Conservation (phyloP, 2,888 invertebrate species). For the Xanthia icteritia region DNA sequence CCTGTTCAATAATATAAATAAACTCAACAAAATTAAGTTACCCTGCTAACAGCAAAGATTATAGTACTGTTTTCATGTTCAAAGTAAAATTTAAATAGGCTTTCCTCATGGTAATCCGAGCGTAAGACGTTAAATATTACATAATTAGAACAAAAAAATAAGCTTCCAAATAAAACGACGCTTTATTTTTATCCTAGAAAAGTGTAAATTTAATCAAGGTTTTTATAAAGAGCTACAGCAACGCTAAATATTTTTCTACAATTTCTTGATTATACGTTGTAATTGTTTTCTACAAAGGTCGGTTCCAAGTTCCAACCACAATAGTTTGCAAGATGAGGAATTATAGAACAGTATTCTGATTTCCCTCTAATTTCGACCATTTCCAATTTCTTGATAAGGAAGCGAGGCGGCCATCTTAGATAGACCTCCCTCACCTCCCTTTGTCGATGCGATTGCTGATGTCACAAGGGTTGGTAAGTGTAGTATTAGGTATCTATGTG, state of each 20-base stretch:
- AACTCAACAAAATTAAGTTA: constrained; percentile 17
- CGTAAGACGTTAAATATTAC: constrained; percentile 39
- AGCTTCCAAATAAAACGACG: constrained; percentile 23
- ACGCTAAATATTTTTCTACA: neutral
- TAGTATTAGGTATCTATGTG: constrained; percentile 30
- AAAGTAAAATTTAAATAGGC: constrained; percentile 29
- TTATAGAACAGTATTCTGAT: constrained; percentile 66
- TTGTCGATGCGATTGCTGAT: constrained; percentile 1
- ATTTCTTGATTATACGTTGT: neutral
- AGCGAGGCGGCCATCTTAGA: constrained; percentile 60
- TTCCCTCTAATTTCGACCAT: constrained; percentile 73
- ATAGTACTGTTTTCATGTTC: constrained; percentile 30
- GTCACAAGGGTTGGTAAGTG: constrained; percentile 5
- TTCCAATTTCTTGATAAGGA: constrained; percentile 72
- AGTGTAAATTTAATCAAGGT: constrained; percentile 25
- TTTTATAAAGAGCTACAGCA: neutral
- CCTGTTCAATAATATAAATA: too few relatives aligned
- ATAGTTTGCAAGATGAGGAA: constrained; percentile 19
- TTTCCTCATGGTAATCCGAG: constrained; percentile 17
- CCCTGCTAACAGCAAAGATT: neutral
- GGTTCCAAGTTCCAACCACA: constrained; percentile 17
- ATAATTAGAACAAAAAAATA: constrained; percentile 43
- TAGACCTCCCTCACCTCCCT: constrained; percentile 29
- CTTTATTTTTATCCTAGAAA: constrained; percentile 16
- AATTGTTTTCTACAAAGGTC: neutral